Conservation (phyloP, 2,888 invertebrate species). For the Stenodera caucasica region DNA sequence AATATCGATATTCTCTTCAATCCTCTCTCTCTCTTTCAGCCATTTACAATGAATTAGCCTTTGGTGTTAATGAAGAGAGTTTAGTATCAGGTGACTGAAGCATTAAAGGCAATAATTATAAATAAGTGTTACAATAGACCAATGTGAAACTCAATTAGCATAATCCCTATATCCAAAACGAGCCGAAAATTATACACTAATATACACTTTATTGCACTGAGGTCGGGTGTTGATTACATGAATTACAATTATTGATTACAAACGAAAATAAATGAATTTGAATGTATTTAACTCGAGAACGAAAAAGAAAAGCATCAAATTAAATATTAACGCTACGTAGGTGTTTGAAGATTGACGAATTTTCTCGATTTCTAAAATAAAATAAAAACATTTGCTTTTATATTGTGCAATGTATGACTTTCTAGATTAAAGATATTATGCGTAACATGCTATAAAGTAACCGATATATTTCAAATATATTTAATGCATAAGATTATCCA, state of each 20-base stretch:
- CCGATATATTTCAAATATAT: neutral
- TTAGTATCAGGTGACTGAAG: slow-evolving; percentile 19
- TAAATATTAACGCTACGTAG: no score
- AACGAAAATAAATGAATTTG: slow-evolving; percentile 20
- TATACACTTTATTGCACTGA: slow-evolving; percentile 35
- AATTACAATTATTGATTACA: slow-evolving; percentile 33
- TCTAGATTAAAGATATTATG: neutral
- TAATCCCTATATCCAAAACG: slow-evolving; percentile 45
- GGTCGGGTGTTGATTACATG: slow-evolving; percentile 37
- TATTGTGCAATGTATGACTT: neutral
- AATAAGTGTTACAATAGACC: slow-evolving; percentile 42
- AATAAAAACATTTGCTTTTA: neutral
- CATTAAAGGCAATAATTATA: slow-evolving; percentile 43
- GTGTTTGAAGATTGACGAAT: no score
- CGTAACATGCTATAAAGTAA: neutral
- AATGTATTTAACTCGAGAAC: neutral
- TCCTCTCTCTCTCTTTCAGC: neutral
- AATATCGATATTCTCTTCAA: no score
- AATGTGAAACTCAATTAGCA: slow-evolving; percentile 42
- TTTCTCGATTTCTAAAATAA: no score
- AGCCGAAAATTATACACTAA: slow-evolving; percentile 41
- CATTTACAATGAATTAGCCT: neutral
- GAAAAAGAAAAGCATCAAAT: neutral
- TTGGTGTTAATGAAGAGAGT: slow-evolving; percentile 27
- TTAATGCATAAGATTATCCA: neutral